Evolutionary conservation across 2,888 invertebrate genomes (phyloP).

Genomic region (Machimus atricapillus): DNA sequence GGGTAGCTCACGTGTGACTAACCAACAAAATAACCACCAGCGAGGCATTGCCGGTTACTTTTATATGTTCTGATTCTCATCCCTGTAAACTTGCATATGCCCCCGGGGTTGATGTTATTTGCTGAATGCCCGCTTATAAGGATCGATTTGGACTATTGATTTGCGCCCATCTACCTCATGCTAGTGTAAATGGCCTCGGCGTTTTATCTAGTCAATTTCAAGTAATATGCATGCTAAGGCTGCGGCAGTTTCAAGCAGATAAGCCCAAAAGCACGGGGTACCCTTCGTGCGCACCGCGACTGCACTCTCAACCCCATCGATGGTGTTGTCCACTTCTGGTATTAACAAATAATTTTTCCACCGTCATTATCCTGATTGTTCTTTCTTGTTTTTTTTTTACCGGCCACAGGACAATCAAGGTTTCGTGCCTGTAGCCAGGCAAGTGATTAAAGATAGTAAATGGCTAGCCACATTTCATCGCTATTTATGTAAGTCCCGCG

Average conservation of each 20-base stretch:
- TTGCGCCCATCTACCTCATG: slow-evolving; percentile 8
- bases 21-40: slow-evolving; percentile 25
- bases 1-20: slow-evolving; percentile 19
- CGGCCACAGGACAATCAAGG: slow-evolving; percentile 1
- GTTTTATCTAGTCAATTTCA: slow-evolving; percentile 27
- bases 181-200: slow-evolving; percentile 6
- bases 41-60: not conserved
- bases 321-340: not conserved
- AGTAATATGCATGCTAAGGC: slow-evolving; percentile 28
- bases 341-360: slow-evolving; percentile 14
- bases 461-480: not conserved
- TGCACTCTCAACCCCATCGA: not conserved
- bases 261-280: not conserved
- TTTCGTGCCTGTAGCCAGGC: slow-evolving; percentile 1
- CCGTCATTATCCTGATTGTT: not conserved
- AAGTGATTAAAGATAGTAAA: slow-evolving; percentile 9
- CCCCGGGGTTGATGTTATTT: not conserved
- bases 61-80: slow-evolving; percentile 31
- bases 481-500: not conserved
- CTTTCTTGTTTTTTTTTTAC: not conserved
- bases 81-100: slow-evolving; percentile 8
- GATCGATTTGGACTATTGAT: slow-evolving; percentile 38
- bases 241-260: not conserved
- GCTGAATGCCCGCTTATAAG: not conserved
- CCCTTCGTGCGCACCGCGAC: not conserved